Conservation (phyloP, 2,113 vertebrate genomes). For the Reinhardtius hippoglossoides region DNA sequence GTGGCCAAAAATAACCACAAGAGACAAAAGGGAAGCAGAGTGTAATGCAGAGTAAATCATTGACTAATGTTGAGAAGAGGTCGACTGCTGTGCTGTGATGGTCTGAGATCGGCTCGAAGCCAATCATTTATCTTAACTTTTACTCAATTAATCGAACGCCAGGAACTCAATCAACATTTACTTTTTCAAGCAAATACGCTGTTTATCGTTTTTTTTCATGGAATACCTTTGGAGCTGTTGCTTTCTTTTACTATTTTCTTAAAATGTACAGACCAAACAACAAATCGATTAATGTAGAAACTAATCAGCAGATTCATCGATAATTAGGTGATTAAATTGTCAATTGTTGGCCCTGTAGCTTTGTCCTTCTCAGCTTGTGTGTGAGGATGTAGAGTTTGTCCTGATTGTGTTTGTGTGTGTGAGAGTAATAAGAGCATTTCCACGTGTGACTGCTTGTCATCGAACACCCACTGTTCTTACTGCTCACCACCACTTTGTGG, state of each 20-base stretch:
- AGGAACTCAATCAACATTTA: not conserved
- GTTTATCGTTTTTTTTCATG: no score
- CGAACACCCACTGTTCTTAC: not conserved
- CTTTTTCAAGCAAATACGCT: not conserved
- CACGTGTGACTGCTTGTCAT: not conserved
- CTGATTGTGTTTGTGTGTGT: not conserved
- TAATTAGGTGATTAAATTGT: no score
- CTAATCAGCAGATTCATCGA: no score
- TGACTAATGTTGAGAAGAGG: not conserved
- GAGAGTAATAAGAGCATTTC: not conserved
- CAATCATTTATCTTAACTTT: not conserved
- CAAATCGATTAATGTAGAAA: no score
- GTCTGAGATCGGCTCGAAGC: not conserved
- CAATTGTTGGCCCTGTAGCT: no score
- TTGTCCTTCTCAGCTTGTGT: no score
- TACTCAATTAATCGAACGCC: not conserved
- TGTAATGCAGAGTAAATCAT: not conserved
- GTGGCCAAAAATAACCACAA: not conserved
- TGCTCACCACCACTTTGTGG: not conserved
- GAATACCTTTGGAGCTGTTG: no score
- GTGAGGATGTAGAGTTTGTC: not conserved
- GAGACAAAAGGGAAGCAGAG: not conserved
- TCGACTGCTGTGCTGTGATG: not conserved
- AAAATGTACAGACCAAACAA: not conserved
- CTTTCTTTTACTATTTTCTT: not conserved